phyloP scores from a whole-genome alignment of 2,797 vertebrate genomes.

The Notamacropus eugenii region DNA sequence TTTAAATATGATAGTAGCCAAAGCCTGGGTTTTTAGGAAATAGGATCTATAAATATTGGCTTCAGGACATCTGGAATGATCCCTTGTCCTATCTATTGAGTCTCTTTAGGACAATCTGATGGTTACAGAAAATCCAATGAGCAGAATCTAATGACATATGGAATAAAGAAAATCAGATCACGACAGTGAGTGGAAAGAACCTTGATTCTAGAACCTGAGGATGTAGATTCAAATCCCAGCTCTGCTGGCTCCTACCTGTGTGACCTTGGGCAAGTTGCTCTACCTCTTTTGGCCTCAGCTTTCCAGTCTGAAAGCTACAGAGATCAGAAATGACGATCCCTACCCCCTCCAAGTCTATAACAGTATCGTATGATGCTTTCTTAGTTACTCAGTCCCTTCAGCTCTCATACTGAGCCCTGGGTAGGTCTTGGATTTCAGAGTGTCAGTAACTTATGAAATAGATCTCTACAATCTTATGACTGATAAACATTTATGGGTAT shows the following conservation, averaged over 20 bases:
- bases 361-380: not conserved
- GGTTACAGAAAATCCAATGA: not conserved
- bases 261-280: not conserved
- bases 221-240: not conserved
- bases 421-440: not conserved
- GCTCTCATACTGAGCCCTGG: not conserved
- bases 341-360: not conserved
- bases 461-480: slow-evolving; percentile 23
- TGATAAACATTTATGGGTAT: slow-evolving; percentile 8
- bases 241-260: not conserved
- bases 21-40: not conserved
- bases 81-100: not conserved
- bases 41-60: not conserved
- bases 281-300: not conserved
- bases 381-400: not conserved
- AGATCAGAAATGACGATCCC: not conserved
- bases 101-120: not conserved
- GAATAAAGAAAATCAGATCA: not conserved
- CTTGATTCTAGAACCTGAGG: not conserved
- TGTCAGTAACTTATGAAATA: not conserved
- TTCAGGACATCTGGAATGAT: not conserved
- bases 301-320: not conserved
- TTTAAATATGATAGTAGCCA: not conserved
- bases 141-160: not conserved
- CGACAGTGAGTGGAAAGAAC: not conserved